phyloP scores from a whole-genome alignment of 2,113 vertebrate genomes.

The Macaca fascicularis region T2T-MFA8v1.1 NC_088376.1:95415001-95415500 shows the following conservation, averaged over 20 bases:
- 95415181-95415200: neutral
- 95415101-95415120: neutral
- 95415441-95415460: neutral
- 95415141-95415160: neutral
- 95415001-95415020: neutral
- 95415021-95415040: neutral
- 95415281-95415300: neutral
- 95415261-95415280: too few relatives aligned
- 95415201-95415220: neutral
- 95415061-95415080: neutral
- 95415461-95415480: neutral
- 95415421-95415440: neutral
- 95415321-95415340: neutral
- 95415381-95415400: neutral
- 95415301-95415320: neutral
- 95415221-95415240: neutral
- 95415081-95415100: neutral
- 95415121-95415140: neutral
- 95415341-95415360: neutral
- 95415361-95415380: neutral
- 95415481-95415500: neutral
- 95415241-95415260: constrained; percentile 15
- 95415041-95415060: neutral
- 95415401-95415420: neutral
- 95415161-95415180: neutral